Percentiles rank a stretch among this genome's conserved stretches.
These are phyloP conservation scores for Sciurus carolinensis DNA, from an alignment of 2,797 vertebrate genomes.

Conservation along the genomic window DNA sequence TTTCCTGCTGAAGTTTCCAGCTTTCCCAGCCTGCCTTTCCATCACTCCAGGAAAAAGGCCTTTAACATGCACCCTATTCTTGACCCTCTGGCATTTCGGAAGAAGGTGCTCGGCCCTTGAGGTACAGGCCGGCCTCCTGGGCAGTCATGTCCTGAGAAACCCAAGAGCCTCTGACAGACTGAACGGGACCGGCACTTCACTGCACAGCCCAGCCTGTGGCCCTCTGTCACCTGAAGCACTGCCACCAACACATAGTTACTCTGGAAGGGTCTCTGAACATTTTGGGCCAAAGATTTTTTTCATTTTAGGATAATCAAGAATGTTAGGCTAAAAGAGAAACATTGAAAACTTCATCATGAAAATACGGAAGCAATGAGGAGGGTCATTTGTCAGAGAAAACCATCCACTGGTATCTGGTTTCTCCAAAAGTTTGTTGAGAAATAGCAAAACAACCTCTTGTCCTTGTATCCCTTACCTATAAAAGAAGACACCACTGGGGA, in stretches of 20 bases:
- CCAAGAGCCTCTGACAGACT: rapidly evolving
- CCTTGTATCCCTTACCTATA: not conserved
- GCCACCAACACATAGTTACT: not conserved
- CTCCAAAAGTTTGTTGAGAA: not conserved
- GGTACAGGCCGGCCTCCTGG: not conserved
- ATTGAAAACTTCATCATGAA: not conserved
- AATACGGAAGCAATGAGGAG: not conserved
- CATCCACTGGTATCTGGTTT: too few species aligned
- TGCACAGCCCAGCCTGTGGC: not conserved
- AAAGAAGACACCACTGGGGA: not conserved
- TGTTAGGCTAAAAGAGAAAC: not conserved
- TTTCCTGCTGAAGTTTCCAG: not conserved
- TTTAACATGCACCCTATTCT: not conserved
- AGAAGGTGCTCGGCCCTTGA: not conserved
- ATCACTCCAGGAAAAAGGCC: not conserved
- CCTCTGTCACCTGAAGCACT: not conserved
- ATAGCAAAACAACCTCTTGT: not conserved
- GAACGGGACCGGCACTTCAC: not conserved
- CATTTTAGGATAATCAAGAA: not conserved
- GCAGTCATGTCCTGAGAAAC: not conserved
- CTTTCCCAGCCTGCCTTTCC: not conserved
- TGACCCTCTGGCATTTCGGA: not conserved
- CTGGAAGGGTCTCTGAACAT: not conserved
- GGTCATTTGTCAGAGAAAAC: not conserved
- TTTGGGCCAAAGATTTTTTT: not conserved